Base-by-base conservation (phyloP, 2,797 vertebrate species). In the Sebastes trivittatus region DNA sequence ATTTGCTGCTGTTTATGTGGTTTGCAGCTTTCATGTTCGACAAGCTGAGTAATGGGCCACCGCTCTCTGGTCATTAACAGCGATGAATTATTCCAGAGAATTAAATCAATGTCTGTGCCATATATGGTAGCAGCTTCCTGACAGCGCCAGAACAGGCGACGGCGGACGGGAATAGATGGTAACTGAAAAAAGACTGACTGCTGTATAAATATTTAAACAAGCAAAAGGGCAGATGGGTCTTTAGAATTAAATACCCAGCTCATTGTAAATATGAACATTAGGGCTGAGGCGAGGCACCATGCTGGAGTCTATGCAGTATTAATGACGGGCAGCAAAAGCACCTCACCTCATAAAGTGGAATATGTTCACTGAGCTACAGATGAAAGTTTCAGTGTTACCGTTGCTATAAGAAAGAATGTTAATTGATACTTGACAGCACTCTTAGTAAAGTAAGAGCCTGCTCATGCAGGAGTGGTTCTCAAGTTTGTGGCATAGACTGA, bases 201-300 rank as follows among this genome's bases (percentile, higher is more conserved):
- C 83, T 82, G 82, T 65, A 93, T 96, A 87, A 95, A 96, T 96
- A 94, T 94, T 96, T 95, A 93, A 96, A 87, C 81, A 93, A 86
- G 82, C 49, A 75, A 95, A 95, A 96, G 95, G 92, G 90, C 93
- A 95, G 90, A 94, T 90, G 86, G 89, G 84, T 93, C 86, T 93
- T 94, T 90, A 81, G 89, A 94, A 95, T 95, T 94, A 95, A 95
- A 95, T 93, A 93, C 92, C 80, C 85, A 29, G 66, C 90, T 88
- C 69, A 81, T 83, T 91, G 89, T 93, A 93, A 93, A 94, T 94
- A 93, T 94, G 90, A 94, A 91, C 88, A 88, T 93, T 89, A 89
- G 90, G 78, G 54, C 6, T 86, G 78, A 85, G 85, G 55, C 54
- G 72, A 78, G 82, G 85, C 85, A 56, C 82, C 88, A 86, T 79